Percentiles rank a stretch among this genome's conserved stretches.
phyloP scores from a whole-genome alignment of 2,888 invertebrate genomes.

The Helicoverpa assulta region DNA sequence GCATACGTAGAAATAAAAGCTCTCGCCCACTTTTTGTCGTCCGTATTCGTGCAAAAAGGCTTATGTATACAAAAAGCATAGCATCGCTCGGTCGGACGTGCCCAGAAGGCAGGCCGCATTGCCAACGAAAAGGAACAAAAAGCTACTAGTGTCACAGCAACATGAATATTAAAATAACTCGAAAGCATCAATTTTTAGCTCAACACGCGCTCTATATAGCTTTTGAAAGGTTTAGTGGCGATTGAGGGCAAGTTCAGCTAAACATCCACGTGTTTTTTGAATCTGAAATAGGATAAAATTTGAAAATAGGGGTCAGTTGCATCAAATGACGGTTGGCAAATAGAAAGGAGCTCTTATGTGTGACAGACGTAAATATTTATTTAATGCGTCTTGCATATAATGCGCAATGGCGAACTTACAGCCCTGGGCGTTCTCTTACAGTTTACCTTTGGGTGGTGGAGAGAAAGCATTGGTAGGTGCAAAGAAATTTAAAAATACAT shows the following conservation, averaged over 20 bases:
- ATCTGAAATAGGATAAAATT: neutral
- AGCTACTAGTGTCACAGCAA: slow-evolving; percentile 29
- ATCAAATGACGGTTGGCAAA: neutral
- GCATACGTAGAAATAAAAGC: slow-evolving; percentile 3
- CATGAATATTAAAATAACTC: slow-evolving; percentile 46
- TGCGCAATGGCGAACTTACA: too few species aligned
- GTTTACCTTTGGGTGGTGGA: too few species aligned
- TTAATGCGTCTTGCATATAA: too few species aligned
- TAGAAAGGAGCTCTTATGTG: too few species aligned
- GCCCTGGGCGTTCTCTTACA: too few species aligned
- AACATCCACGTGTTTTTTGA: neutral
- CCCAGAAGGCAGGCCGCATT: slow-evolving; percentile 38
- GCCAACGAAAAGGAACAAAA: slow-evolving; percentile 40
- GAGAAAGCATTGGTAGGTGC: too few species aligned
- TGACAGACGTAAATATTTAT: too few species aligned
- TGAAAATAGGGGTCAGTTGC: neutral
- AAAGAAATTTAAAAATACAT: too few species aligned
- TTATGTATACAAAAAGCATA: slow-evolving; percentile 31
- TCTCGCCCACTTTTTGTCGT: slow-evolving; percentile 15
- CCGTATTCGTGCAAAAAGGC: slow-evolving; percentile 24
- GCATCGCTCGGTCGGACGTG: slow-evolving; percentile 30
- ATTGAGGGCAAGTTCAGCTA: neutral
- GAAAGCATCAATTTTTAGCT: slow-evolving; percentile 39
- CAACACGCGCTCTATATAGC: slow-evolving; percentile 21
- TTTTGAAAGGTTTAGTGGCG: neutral